Percentiles rank a stretch among this genome's conserved stretches.
phyloP scores from a whole-genome alignment of 1,140 invertebrate species.

The Charaxes varanes region DNA sequence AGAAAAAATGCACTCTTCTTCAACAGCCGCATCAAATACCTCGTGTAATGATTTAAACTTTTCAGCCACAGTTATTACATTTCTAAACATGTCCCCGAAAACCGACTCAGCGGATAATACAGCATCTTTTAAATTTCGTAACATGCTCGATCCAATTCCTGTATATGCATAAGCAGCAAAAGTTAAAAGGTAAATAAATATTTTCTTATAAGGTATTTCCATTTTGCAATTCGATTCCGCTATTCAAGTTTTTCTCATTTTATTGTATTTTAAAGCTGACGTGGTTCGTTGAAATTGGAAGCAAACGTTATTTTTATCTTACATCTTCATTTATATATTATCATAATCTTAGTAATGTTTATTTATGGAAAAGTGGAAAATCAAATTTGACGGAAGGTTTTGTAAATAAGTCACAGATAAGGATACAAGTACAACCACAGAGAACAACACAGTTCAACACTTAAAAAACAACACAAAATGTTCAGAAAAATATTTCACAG shows the following conservation, averaged over 20 bases:
- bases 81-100: slow-evolving; percentile 84
- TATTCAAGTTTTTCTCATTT: slow-evolving; percentile 10
- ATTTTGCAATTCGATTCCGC: slow-evolving; percentile 45
- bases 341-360: too few relatives aligned
- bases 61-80: slow-evolving; percentile 83
- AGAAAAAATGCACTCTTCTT: slow-evolving; percentile 85
- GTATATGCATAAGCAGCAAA: slow-evolving; percentile 86
- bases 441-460: too few relatives aligned
- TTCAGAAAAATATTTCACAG: too few relatives aligned
- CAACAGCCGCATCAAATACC: slow-evolving; percentile 87
- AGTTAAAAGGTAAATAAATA: slow-evolving; percentile 82
- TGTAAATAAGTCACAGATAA: too few relatives aligned
- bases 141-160: slow-evolving; percentile 84
- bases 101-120: slow-evolving; percentile 85
- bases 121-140: slow-evolving; percentile 83
- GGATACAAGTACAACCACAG: too few relatives aligned
- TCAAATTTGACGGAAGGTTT: too few relatives aligned
- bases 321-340: too few relatives aligned
- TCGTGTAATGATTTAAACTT: slow-evolving; percentile 86
- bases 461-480: too few relatives aligned
- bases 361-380: too few relatives aligned
- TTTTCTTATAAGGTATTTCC: slow-evolving; percentile 83
- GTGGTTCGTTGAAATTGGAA: slow-evolving; percentile 11
- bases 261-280: slow-evolving; percentile 16
- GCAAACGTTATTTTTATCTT: too few relatives aligned